phyloP scores from a whole-genome alignment of 64 coral and sea anemone species.

The Anthopleura sola region DNA sequence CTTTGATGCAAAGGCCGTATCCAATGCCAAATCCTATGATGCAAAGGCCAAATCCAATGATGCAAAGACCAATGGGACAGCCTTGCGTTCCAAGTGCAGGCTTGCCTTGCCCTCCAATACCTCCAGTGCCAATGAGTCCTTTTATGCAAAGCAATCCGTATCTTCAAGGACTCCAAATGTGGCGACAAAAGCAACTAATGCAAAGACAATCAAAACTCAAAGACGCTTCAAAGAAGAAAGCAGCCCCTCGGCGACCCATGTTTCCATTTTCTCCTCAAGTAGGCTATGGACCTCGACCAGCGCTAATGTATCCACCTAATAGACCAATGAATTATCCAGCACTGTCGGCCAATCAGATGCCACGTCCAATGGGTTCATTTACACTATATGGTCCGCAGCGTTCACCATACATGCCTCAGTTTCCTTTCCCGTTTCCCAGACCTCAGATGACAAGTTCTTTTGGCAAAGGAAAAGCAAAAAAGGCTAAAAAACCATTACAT shows the following conservation, averaged over 20 bases:
- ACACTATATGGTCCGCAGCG: conserved; percentile 16
- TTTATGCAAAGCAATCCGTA: background rate
- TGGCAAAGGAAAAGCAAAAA: background rate
- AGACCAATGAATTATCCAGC: background rate
- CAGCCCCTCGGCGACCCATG: background rate
- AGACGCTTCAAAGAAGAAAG: background rate
- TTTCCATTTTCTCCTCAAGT: background rate
- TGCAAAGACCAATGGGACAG: background rate
- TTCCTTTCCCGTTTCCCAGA: background rate
- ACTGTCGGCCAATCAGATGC: background rate
- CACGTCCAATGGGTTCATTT: background rate
- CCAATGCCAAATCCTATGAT: background rate
- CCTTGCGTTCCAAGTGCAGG: background rate
- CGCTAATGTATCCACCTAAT: background rate
- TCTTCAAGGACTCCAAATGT: conserved; percentile 4
- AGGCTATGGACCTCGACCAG: background rate
- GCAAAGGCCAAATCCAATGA: background rate
- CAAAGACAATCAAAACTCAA: conserved; percentile 5
- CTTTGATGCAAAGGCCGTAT: background rate
- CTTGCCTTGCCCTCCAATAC: background rate
- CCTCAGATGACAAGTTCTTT: background rate
- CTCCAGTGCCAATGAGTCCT: background rate
- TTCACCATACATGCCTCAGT: background rate
- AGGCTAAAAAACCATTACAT: background rate
- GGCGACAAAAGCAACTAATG: conserved; percentile 14